A percentile compares a stretch with the other conserved stretches of the same genome.
These are phyloP conservation scores for Naja naja DNA, from an alignment of 2,113 vertebrate species.

Conservation along the genomic window DNA sequence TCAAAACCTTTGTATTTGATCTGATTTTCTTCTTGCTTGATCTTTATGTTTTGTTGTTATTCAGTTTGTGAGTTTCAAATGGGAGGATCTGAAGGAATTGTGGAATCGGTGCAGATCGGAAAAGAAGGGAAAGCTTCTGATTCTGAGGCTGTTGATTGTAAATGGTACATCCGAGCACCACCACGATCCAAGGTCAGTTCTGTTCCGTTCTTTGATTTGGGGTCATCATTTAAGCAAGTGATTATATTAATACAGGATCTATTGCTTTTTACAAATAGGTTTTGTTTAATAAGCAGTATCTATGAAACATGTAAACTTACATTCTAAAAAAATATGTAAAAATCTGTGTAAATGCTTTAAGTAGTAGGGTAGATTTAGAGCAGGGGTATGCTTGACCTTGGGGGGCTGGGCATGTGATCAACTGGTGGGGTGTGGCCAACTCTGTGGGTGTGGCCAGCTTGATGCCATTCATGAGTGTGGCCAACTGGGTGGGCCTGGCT, in stretches of 20 bases:
- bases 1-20: slow-evolving; percentile 47
- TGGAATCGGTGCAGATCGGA: slow-evolving; percentile 93
- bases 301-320: slow-evolving; percentile 16
- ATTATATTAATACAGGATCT: slow-evolving; percentile 40
- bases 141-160: slow-evolving; percentile 94
- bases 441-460: too few species aligned
- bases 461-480: too few species aligned
- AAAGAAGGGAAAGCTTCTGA: slow-evolving; percentile 93
- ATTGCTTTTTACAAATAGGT: slow-evolving; percentile 26
- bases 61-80: slow-evolving; percentile 97
- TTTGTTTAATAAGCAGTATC: background rate
- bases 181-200: slow-evolving; percentile 94
- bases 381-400: too few species aligned
- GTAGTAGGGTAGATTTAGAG: background rate
- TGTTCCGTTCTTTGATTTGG: slow-evolving; percentile 43
- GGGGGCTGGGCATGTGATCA: too few species aligned
- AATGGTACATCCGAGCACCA: slow-evolving; percentile 96
- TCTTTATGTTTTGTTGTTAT: slow-evolving; percentile 62
- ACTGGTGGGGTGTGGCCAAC: too few species aligned
- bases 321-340: slow-evolving; percentile 35
- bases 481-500: too few species aligned
- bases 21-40: slow-evolving; percentile 64
- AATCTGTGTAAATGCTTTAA: slow-evolving; percentile 19
- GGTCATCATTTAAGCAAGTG: slow-evolving; percentile 46
- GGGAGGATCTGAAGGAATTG: slow-evolving; percentile 96